A percentile compares a stretch with the other conserved stretches of the same genome.
Conservation (phyloP, 2,888 invertebrate species). For the Hoplodrina blanda region DNA sequence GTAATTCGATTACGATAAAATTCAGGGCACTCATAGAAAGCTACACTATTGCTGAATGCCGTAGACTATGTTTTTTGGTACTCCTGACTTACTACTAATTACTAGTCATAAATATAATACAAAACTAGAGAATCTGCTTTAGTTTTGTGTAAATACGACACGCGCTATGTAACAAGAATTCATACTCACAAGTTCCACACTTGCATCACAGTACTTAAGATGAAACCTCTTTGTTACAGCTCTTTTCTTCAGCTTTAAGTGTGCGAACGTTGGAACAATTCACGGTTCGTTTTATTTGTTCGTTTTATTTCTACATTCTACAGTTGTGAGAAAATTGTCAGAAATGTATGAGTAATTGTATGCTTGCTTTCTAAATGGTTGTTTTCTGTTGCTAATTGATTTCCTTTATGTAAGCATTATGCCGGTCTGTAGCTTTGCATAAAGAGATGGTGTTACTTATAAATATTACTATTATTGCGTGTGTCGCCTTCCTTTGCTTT, state of each 20-base stretch:
- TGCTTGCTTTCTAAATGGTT: conserved; percentile 42
- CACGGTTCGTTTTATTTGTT: conserved; percentile 37
- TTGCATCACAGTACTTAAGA: conserved; percentile 45
- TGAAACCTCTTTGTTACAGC: conserved; percentile 54
- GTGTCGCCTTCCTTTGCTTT: background rate
- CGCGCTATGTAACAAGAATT: conserved; percentile 29
- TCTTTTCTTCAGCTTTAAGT: conserved; percentile 53
- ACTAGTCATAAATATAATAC: too few relatives aligned
- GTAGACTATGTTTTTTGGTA: too few relatives aligned
- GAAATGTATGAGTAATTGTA: conserved; percentile 33
- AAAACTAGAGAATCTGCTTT: background rate
- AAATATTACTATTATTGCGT: background rate
- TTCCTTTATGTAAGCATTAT: conserved; percentile 11
- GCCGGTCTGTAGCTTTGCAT: background rate
- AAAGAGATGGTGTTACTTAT: background rate
- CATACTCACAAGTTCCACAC: conserved; percentile 43
- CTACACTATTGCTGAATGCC: too few relatives aligned
- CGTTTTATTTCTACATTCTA: conserved; percentile 25
- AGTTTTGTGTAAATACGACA: background rate
- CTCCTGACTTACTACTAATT: too few relatives aligned
- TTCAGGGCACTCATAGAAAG: too few relatives aligned
- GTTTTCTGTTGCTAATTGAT: conserved; percentile 21
- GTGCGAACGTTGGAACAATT: conserved; percentile 47
- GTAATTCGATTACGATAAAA: too few relatives aligned
- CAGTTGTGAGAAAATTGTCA: conserved; percentile 40